Evolutionary conservation across 2,797 vertebrate genomes (phyloP), one percentile per base, ranked within the genome.

Genomic region (Natrix natrix): DNA sequence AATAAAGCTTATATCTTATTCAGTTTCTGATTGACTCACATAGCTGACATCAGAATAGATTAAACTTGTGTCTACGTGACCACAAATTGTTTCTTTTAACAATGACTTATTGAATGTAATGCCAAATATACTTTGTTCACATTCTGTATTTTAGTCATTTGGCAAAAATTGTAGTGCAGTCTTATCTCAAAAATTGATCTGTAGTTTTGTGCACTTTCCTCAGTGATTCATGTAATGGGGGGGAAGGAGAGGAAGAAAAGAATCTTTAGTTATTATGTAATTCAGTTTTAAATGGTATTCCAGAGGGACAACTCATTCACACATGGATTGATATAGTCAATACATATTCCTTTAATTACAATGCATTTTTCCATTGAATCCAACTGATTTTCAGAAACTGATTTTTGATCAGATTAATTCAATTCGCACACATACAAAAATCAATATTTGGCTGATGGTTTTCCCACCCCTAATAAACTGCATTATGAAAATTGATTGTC

Each of bases 1-100:
- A 94, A 95, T 97, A 96, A 96, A 95, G 96, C 94, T 96, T 94
- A 89, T 91, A 90, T 94, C 94, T 93, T 93, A 59, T 96, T 97
- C 94, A 95, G 91, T 86, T 97, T 95, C 90, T 96, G 89, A 93
- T 86, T 95, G 94, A 96, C 94, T 96, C 96, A 93, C 52, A 97
- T 96, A 88, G 86, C 94, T 97, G 96, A 97, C 96, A 97, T 96
- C 95, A 96, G 92, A 95, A 94, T 94, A 95, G 94, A 98, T 97
- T 97, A 97, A 97, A 97, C 96, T 97, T 95, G 91, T 95, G 90
- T 78, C 90, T 95, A 78, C 94, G 94, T 96, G 97, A 97, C 97
- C 95, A 97, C 93, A 96, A 97, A 96, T 95, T 96, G 93, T 96
- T 89, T 56, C 78, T 93, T 93, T 95, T 96, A 95, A 95, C 94